Percentiles rank a stretch among this genome's conserved stretches.
phyloP scores from a whole-genome alignment of 2,888 invertebrate species.

The Orchesella flavescens region DNA sequence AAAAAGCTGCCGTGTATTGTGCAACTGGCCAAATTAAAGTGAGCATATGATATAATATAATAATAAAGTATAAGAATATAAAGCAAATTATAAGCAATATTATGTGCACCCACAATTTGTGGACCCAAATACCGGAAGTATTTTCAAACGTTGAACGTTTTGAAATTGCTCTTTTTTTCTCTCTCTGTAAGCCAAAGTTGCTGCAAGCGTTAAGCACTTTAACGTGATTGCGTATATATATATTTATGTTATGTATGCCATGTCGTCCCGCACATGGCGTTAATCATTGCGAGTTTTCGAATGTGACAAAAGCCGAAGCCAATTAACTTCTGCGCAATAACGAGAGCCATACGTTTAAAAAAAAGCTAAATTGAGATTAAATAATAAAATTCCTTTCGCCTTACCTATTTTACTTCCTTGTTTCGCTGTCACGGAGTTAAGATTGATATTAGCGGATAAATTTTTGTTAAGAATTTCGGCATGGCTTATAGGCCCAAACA shows the following conservation, averaged over 20 bases:
- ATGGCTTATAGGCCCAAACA: constrained; percentile 60
- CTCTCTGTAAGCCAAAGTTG: no score
- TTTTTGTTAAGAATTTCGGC: constrained; percentile 42
- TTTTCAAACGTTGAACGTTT: not conserved
- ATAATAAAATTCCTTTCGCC: not conserved
- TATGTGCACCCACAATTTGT: no score
- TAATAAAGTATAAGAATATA: no score
- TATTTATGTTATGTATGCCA: no score
- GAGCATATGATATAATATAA: no score
- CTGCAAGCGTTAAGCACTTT: no score
- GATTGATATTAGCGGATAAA: not conserved
- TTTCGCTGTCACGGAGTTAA: constrained; percentile 10
- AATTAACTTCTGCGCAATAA: not conserved
- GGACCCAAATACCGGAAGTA: constrained; percentile 29
- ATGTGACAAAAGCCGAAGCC: not conserved
- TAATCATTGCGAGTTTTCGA: not conserved
- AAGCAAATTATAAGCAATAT: no score
- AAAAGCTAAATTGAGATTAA: not conserved
- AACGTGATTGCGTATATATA: no score
- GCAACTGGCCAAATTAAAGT: no score
- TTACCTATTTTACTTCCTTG: constrained; percentile 57
- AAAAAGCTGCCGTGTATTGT: no score
- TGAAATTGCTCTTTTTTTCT: no score
- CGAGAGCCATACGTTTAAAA: not conserved
- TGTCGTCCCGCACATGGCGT: no score